A percentile compares a stretch with the other conserved stretches of the same genome.
Evolutionary conservation across 2,888 invertebrate genomes (phyloP).

Genomic region (Watsonalla cultraria): DNA sequence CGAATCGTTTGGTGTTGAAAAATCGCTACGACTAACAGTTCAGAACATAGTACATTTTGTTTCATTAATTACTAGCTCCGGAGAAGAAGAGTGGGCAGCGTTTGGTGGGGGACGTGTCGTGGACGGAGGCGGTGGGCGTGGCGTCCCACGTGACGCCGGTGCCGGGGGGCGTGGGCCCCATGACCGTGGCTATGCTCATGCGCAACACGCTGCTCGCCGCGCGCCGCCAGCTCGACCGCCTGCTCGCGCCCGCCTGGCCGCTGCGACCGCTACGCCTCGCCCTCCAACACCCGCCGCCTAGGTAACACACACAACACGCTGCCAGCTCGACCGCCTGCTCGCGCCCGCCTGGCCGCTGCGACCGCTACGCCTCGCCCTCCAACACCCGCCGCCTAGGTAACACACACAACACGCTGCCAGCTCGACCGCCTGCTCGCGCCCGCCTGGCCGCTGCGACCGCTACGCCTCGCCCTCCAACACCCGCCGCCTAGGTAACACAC

Average conservation of each 20-base stretch:
- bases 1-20: no score
- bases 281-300: conserved; percentile 88
- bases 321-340: conserved; percentile 75
- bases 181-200: conserved; percentile 99
- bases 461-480: conserved; percentile 80
- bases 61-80: conserved; percentile 75
- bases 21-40: no score
- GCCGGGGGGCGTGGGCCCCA: conserved; percentile 98
- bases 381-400: conserved; percentile 91
- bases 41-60: no score
- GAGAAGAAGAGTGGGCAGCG: conserved; percentile 88
- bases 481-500: conserved; percentile 90
- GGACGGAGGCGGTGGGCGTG: conserved; percentile 85
- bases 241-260: conserved; percentile 83
- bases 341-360: conserved; percentile 84
- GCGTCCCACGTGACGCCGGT: conserved; percentile 97
- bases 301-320: conserved; percentile 84
- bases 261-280: conserved; percentile 82
- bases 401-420: conserved; percentile 80
- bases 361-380: conserved; percentile 80
- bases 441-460: conserved; percentile 85
- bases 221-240: conserved; percentile 76
- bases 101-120: conserved; percentile 97
- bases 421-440: conserved; percentile 76
- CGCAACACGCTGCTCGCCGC: conserved; percentile 95